phyloP scores from a whole-genome alignment of 2,797 vertebrate species.

The Lerista edwardsae region DNA sequence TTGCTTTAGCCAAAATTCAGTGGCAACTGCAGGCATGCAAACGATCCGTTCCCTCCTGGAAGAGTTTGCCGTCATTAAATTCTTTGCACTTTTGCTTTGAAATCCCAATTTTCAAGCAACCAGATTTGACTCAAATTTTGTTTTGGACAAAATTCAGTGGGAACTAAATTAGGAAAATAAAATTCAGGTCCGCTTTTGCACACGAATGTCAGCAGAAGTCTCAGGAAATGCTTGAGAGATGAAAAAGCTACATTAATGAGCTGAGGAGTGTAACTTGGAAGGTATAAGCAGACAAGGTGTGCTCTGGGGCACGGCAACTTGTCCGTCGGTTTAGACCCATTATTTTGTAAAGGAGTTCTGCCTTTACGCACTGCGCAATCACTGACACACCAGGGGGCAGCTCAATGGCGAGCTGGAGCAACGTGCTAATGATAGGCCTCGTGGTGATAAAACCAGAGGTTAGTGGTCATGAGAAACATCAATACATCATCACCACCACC shows the following conservation, averaged over 20 bases:
- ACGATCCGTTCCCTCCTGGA: too few relatives aligned
- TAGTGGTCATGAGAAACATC: background rate
- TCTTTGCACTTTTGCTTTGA: too few relatives aligned
- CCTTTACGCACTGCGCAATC: background rate
- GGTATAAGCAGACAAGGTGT: background rate
- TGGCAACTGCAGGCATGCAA: background rate
- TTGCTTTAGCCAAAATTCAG: background rate
- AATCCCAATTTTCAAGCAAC: too few relatives aligned
- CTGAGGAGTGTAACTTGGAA: background rate
- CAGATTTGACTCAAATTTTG: too few relatives aligned
- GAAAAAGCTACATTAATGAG: background rate
- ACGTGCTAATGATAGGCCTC: background rate
- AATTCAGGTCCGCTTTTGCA: too few relatives aligned
- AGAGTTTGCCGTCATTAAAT: too few relatives aligned
- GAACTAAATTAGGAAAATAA: too few relatives aligned
- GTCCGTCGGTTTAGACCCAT: background rate
- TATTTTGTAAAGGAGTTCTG: constrained; percentile 14
- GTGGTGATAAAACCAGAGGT: background rate
- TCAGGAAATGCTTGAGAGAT: background rate
- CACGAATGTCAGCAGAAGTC: background rate
- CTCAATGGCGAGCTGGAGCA: background rate
- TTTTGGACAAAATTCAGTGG: too few relatives aligned
- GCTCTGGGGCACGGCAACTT: background rate
- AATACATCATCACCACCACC: background rate
- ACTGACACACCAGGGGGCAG: background rate